Percentiles rank a stretch among this genome's conserved stretches.
Conservation (phyloP, 2,113 vertebrate genomes). For the Sinocyclocheilus anshuiensis region DNA sequence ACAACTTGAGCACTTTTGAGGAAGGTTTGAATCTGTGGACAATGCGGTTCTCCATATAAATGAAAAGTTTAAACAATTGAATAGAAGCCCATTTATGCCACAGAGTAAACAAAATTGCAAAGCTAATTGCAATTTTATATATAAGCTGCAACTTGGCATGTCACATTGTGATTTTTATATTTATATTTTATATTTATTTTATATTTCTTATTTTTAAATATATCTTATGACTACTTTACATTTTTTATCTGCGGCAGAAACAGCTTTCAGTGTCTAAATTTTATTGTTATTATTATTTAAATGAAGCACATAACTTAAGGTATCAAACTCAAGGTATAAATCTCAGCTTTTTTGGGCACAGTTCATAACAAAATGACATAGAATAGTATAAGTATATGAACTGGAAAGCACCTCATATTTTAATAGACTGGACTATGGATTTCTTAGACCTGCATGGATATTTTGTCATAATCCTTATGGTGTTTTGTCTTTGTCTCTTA, state of each 20-base stretch:
- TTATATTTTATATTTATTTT: not conserved
- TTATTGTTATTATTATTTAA: too few species aligned
- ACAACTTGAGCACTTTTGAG: too few species aligned
- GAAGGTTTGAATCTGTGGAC: too few species aligned
- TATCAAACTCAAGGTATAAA: not conserved
- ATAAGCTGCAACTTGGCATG: not conserved
- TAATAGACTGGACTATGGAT: not conserved
- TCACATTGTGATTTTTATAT: not conserved
- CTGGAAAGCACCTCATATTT: not conserved
- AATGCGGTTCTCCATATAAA: too few species aligned
- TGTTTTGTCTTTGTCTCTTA: conserved; percentile 34
- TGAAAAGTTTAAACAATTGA: not conserved
- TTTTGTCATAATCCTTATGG: not conserved
- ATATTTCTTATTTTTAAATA: not conserved
- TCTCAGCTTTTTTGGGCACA: not conserved
- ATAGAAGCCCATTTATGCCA: not conserved
- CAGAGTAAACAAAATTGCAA: not conserved
- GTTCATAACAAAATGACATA: not conserved
- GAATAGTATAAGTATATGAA: not conserved
- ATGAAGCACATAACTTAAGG: not conserved
- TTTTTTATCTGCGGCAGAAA: not conserved
- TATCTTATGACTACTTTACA: not conserved
- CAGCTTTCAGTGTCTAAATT: not conserved
- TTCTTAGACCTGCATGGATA: not conserved
- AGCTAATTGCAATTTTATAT: not conserved